Conservation (phyloP, 1,140 invertebrate species). For the Oryzaephilus surinamensis region DNA sequence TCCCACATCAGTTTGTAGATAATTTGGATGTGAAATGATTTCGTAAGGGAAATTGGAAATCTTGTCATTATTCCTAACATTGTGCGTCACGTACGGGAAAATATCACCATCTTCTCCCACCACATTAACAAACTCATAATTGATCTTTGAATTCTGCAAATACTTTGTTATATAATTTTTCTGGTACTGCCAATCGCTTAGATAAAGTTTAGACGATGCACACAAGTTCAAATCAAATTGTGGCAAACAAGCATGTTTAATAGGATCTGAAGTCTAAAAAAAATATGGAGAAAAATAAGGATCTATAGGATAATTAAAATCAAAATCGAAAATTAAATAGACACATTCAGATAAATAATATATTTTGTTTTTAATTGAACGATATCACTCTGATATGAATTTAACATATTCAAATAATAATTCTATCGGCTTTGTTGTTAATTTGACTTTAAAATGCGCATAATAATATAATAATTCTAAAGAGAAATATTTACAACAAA, state of each 20-base stretch:
- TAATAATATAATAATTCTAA: not conserved
- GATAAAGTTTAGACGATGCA: not conserved
- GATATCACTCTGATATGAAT: slow-evolving; percentile 23
- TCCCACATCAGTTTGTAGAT: slow-evolving; percentile 6
- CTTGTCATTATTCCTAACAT: not conserved
- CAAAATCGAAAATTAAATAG: not conserved
- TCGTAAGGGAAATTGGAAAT: slow-evolving; percentile 4
- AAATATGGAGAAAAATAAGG: no score
- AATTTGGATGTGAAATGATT: slow-evolving; percentile 5
- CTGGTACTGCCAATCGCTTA: slow-evolving; percentile 4
- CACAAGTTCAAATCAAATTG: not conserved
- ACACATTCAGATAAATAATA: slow-evolving; percentile 18
- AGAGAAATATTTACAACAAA: slow-evolving; percentile 1
- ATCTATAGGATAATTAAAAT: no score
- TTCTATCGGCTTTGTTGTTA: slow-evolving; percentile 3
- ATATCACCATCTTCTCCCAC: slow-evolving; percentile 1
- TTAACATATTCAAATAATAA: slow-evolving; percentile 20
- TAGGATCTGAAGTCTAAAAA: no score
- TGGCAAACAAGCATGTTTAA: no score
- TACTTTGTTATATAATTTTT: slow-evolving; percentile 8
- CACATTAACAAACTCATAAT: slow-evolving; percentile 6
- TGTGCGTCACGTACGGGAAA: slow-evolving; percentile 6
- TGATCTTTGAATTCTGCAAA: slow-evolving; percentile 4
- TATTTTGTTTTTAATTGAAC: slow-evolving; percentile 18
- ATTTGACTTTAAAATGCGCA: not conserved